Base-by-base conservation (phyloP, 2,797 vertebrate genomes). In the Enoplosus armatus region DNA sequence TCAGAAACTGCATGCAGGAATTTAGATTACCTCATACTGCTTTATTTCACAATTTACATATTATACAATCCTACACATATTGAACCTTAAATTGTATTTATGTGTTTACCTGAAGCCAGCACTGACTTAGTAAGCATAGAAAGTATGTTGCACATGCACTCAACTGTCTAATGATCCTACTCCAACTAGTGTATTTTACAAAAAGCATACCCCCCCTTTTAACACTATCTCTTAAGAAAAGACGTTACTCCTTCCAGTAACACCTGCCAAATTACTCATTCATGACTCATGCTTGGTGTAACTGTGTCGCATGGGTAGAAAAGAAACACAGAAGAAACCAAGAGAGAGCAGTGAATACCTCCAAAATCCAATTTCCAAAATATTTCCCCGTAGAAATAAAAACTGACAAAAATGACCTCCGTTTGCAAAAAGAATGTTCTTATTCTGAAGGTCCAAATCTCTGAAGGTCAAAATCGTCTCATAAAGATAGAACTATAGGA, bases 251-350 rank as follows among this genome's bases (percentile, higher is more conserved):
- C 9, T 48, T 60, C 8, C 8, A 24, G 22, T 41, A 31, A 59
- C 63, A 75, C 4, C 45, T 67, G 37, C 56, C 45, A 64, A 60
- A 64, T 61, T 15, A 71, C 43, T 37, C 47, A 65, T 51, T 48
- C 45, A 47, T 50, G 58, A 79, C 53, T 60, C 67, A 72, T 45
- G 41, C 48, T 63, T 20, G 39, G 51, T 53, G 60, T 35, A 33
- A 55, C 64, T 39, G 18, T 43, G 55, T 20, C 1, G 15, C 26
- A 51, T 37, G 6, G 22, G 35, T 29, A 20, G 9, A 26, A 51
- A 45, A 50, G n/a, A 63, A 72, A 59, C 29, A 18, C 12, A 51
- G 50, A 69, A 8, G 14, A 60, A 48, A 56, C 31, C 61, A 61
- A 39, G 7, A 54, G 16, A 43, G 2, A 33, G 24, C 37, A 45